Base-by-base conservation (phyloP, 2,888 invertebrate species). In the Sinotaia quadrata region DNA sequence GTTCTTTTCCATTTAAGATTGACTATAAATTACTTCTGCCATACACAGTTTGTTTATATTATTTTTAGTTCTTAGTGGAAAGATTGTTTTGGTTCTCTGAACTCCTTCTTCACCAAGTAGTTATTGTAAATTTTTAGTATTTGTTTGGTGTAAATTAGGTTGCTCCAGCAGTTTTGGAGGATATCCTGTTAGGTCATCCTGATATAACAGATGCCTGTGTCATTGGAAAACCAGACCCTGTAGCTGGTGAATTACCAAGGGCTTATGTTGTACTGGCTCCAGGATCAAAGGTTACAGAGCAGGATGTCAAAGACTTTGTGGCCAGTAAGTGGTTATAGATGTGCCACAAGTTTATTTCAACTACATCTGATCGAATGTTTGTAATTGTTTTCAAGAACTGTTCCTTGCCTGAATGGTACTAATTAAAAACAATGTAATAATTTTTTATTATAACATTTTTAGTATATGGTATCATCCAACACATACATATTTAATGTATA, bases 91-190 rank as follows among this genome's bases (percentile, higher is more conserved):
- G 8, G 41, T 41, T 41, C 41, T 18, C 18, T 8, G 41, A 41
- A 8, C 18, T 12, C 41, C 41, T 41, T 8, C 41, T 41, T 8
- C 8, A 41, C 41, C 41, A 12, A 41, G 41, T 41, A 12, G 8
- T 41, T 18, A 41, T 41, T 41, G 8, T 41, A 8, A 41, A 41
- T 18, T 12, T 12, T 8, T 8, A 41, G 18, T 12, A 8, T 18
- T 41, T 41, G 41, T 18, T 41, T 41, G 41, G 18, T 18, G 7
- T 47, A 47, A 21, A 7, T 24, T 24, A 54, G 54, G 54, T 54
- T 2, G 27, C 54, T 0, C 54, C 54, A 54, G 54, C 54, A 27
- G 27, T 54, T 24, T 54, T 54, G 54, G 54, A 54, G 54, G 54
- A 54, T 29, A 24, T 54, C 5, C 54, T 54, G 27, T 18, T 54